phyloP scores from a whole-genome alignment of 1,140 invertebrate genomes.

The Cydia fagiglandana region DNA sequence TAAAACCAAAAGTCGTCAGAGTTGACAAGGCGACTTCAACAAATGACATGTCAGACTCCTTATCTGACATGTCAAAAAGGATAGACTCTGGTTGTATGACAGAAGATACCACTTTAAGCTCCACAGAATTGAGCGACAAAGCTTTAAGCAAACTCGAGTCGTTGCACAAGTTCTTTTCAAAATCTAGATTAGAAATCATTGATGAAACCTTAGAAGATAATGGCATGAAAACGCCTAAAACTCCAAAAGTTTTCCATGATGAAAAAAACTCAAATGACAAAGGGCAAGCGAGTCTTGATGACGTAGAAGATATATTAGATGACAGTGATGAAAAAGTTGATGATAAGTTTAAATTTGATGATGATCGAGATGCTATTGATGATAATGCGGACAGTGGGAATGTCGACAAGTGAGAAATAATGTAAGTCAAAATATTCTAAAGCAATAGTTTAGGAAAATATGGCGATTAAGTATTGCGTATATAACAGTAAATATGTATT shows the following conservation, averaged over 20 bases:
- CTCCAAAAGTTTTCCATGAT: slow-evolving; percentile 44
- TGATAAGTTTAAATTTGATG: slow-evolving; percentile 30
- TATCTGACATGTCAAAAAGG: slow-evolving; percentile 58
- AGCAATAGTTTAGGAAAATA: not conserved
- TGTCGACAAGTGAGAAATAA: slow-evolving; percentile 28
- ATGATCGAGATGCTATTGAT: slow-evolving; percentile 29
- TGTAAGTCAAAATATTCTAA: slow-evolving; percentile 12
- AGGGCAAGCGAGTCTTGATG: slow-evolving; percentile 67
- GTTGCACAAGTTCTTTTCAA: slow-evolving; percentile 67
- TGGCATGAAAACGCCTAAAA: slow-evolving; percentile 51
- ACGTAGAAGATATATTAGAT: slow-evolving; percentile 69
- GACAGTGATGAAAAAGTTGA: slow-evolving; percentile 49
- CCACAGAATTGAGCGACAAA: slow-evolving; percentile 57
- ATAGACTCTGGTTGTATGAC: slow-evolving; percentile 67
- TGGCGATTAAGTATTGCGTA: not conserved
- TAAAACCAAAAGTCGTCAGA: slow-evolving; percentile 63
- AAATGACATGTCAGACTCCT: slow-evolving; percentile 64
- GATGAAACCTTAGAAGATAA: slow-evolving; percentile 69
- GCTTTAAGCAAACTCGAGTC: slow-evolving; percentile 70
- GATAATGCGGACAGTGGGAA: slow-evolving; percentile 23
- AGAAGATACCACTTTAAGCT: slow-evolving; percentile 60
- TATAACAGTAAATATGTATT: no score
- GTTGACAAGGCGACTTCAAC: slow-evolving; percentile 71
- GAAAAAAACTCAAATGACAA: slow-evolving; percentile 38
- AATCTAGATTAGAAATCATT: slow-evolving; percentile 69